Evolutionary conservation across 2,113 vertebrate genomes (phyloP), one percentile per base, ranked within the genome.

Genomic region (Lates calcarifer): DNA sequence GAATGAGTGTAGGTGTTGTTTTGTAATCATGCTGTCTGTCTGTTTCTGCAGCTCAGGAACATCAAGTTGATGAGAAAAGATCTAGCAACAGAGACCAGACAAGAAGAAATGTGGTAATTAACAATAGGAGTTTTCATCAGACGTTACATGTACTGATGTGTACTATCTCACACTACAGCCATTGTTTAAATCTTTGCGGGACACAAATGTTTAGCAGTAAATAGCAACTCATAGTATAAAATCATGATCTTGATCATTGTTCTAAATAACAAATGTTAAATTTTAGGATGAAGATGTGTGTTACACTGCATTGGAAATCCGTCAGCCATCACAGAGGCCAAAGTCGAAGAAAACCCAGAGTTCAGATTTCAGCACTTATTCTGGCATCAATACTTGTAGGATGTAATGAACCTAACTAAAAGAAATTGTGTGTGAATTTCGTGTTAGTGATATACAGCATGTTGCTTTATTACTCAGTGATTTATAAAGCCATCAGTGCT

Each of bases 281-380:
- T 77, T 4, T 57, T 61, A 87, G 87, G 78, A 71, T 60, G 71
- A 82, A 77, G 77, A 85, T 12, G 71, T 89, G 77, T 86, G 74
- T 63, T 89, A 84, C 5, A 72, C 71, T 83, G 71, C 87, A 2
- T 24, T 89, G 61, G 64, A 86, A 35, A 77, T 86, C 33, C 67
- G 8, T 39, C 81, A 68, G 22, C 4, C 55, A 22, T 79, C 80
- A 43, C 67, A 55, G 20, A 85, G 67, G 74, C 39, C 87, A 80
- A 72, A 76, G 63, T 82, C 65, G 74, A 89, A 62, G 61, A 77
- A 35, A 24, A 26, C 10, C 0, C 51, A 63, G 28, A 63, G n/a
- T 28, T 83, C 84, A 39, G 80, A 89, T 47, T 83, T 76, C 79
- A 61, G 74, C 74, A 83, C 77, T 3, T 87, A 83, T 47, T 69